Percentiles rank a stretch among this genome's conserved stretches.
Conservation (phyloP, 2,888 invertebrate species). For the Eristalinus sepulchralis region DNA sequence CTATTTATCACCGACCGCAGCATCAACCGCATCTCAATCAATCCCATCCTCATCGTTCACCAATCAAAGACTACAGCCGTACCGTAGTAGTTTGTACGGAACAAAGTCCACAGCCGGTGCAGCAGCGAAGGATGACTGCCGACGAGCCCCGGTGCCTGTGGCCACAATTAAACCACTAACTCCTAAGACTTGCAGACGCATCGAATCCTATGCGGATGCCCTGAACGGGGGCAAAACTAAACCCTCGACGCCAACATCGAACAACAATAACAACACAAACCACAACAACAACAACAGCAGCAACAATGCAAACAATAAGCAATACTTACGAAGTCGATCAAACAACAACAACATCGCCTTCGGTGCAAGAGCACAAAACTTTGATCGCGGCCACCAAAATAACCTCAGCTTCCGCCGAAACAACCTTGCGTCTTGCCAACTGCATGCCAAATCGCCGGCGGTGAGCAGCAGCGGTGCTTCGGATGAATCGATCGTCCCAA, state of each 20-base stretch:
- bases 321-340: conserved; percentile 73
- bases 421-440: conserved; percentile 62
- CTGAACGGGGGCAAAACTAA: conserved; percentile 59
- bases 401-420: conserved; percentile 74
- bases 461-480: conserved; percentile 74
- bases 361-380: conserved; percentile 69
- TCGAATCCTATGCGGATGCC: conserved; percentile 76
- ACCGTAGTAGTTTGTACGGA: conserved; percentile 79
- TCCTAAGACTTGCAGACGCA: conserved; percentile 79
- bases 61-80: conserved; percentile 77
- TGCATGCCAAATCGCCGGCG: conserved; percentile 73
- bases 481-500: conserved; percentile 76
- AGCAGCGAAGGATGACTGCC: conserved; percentile 49
- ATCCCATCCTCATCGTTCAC: conserved; percentile 68
- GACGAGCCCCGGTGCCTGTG: conserved; percentile 18
- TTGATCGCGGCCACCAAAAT: conserved; percentile 73
- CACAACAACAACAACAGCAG: conserved; percentile 40
- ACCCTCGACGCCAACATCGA: conserved; percentile 58
- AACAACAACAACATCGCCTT: conserved; percentile 65
- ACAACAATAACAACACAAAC: conserved; percentile 31
- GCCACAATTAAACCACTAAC: conserved; percentile 78
- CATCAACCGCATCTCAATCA: conserved; percentile 70
- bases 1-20: conserved; percentile 66
- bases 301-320: conserved; percentile 71
- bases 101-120: conserved; percentile 72